Evolutionary conservation across 2,113 vertebrate genomes (phyloP), one percentile per base, ranked within the genome.

Genomic region (Melanerpes aurifrons): DNA sequence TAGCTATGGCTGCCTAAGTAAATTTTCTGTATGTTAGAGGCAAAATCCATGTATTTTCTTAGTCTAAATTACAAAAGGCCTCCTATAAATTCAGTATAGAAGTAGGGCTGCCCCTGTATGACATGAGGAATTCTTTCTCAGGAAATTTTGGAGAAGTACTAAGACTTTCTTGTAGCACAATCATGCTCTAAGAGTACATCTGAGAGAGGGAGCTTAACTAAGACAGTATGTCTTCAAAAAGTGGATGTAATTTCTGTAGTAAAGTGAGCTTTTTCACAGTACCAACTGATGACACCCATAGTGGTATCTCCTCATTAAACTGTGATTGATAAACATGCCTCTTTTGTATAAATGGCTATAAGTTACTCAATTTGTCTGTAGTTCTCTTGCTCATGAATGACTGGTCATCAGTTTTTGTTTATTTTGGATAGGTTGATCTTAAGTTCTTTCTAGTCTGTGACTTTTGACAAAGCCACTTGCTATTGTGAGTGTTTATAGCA

Each of bases 211-310:
- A 67, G 5, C 6, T 50, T 69, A 84, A 63, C 20, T n/a, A 73
- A 40, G 17, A 57, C 15, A n/a, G 9, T 31, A 26, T 68, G 7
- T 62, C 31, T 82, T 81, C 43, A 90, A 90, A 90, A 5, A 37
- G 25, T 10, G 26, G 12, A 45, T 20, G 31, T 40, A 14, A 47
- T 62, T 87, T 76, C 68, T 82, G 12, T 19, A 59, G 24, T 73
- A 73, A 92, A 84, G 87, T 43, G 21, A 73, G 9, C 3, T 10
- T 87, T 95, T 92, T 79, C 89, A 84, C 31, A 93, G 78, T 56
- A 94, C 71, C 75, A 87, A 47, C 81, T 91, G 78, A 26, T 92
- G 78, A 91, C 63, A 91, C 68, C 50, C 5, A 2, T 68, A 37
- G 37, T 31, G 62, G 16, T 73, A 56, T 48, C 90, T 89, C 28